These are phyloP conservation scores for Pocillopora damicornis DNA, from an alignment of 64 coral and sea anemone species.

Conservation along the genomic window DNA sequence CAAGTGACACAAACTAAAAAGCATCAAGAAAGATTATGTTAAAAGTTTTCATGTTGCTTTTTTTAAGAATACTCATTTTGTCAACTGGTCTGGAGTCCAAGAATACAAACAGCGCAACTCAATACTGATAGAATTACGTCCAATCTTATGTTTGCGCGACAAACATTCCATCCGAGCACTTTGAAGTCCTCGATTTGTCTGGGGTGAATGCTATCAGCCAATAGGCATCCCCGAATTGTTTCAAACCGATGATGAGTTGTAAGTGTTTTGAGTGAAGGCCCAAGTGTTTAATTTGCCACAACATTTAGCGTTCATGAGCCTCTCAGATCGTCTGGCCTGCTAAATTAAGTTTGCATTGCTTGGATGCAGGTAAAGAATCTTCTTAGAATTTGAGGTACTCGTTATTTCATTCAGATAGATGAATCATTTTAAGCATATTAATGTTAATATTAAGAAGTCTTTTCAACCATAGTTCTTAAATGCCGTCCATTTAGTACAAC, in stretches of 20 bases:
- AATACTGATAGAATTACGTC: background rate
- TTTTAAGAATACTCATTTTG: background rate
- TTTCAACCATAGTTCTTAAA: background rate
- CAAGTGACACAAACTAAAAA: background rate
- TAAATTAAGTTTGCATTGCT: background rate
- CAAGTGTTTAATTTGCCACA: background rate
- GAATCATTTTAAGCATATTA: background rate
- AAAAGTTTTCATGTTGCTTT: background rate
- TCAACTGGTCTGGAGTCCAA: background rate
- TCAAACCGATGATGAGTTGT: conserved; percentile 14
- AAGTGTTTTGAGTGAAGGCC: conserved; percentile 6
- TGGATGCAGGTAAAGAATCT: background rate
- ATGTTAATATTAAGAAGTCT: too few relatives aligned
- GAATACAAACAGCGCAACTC: background rate
- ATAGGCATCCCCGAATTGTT: background rate
- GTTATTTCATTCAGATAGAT: background rate
- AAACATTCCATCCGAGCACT: background rate
- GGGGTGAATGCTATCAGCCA: background rate
- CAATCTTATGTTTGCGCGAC: background rate
- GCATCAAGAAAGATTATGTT: too few relatives aligned
- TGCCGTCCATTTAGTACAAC: background rate
- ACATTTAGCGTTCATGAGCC: background rate
- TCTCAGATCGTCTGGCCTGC: background rate
- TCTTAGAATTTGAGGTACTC: background rate
- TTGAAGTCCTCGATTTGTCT: conserved; percentile 18